Conservation (phyloP, 2,888 invertebrate genomes). For the Cantharis rufa region DNA sequence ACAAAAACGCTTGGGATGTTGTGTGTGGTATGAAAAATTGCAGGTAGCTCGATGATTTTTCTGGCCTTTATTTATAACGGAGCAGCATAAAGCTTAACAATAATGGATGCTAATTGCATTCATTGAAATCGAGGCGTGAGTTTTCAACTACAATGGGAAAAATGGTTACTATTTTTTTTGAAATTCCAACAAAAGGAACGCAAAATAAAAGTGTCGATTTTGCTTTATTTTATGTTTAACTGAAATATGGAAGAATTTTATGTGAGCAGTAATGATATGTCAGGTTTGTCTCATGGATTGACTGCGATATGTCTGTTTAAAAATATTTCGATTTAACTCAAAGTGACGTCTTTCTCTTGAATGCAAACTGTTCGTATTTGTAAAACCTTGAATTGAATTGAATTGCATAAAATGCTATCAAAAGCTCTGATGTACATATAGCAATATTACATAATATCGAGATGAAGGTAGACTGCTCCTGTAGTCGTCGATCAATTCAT, state of each 20-base stretch:
- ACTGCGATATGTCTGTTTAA: neutral
- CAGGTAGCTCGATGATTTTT: neutral
- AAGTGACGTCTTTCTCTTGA: neutral
- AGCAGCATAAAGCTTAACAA: neutral
- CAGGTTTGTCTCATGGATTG: neutral
- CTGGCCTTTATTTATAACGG: neutral
- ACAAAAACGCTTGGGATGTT: neutral
- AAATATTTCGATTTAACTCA: neutral
- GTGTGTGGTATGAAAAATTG: neutral
- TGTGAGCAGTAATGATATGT: neutral
- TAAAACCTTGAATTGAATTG: neutral
- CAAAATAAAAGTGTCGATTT: neutral
- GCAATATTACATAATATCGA: no score
- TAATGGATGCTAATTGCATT: neutral
- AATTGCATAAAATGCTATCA: neutral
- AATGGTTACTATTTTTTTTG: neutral
- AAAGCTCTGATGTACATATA: no score
- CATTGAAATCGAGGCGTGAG: neutral
- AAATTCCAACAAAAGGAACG: neutral
- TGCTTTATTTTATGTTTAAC: neutral
- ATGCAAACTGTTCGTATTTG: no score
- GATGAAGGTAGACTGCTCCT: no score
- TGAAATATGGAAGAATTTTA: neutral
- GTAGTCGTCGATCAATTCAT: no score
- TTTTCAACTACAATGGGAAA: neutral